Percentiles rank a stretch among this genome's conserved stretches.
phyloP scores from a whole-genome alignment of 1,140 invertebrate genomes.

The Homarus americanus region DNA sequence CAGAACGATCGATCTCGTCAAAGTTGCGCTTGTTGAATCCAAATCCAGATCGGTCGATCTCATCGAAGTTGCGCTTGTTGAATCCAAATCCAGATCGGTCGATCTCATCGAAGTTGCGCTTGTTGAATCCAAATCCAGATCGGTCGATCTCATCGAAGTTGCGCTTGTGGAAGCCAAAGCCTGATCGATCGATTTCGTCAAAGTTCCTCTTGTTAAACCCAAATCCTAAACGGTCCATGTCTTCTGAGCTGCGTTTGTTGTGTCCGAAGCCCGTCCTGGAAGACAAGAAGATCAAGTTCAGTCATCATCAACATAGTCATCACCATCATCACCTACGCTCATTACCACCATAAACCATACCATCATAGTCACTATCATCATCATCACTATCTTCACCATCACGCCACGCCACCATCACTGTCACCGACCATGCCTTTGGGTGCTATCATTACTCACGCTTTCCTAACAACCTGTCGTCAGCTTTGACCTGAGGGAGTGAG shows the following conservation, averaged over 20 bases:
- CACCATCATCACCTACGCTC: background rate
- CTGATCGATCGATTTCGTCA: slow-evolving; percentile 81
- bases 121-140: slow-evolving; percentile 79
- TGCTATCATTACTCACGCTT: background rate
- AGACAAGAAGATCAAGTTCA: background rate
- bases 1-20: slow-evolving; percentile 80
- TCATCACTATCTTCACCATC: background rate
- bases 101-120: slow-evolving; percentile 83
- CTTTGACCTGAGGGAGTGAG: too few relatives aligned
- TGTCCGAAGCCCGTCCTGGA: slow-evolving; percentile 76
- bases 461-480: background rate
- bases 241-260: slow-evolving; percentile 82
- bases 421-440: background rate
- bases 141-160: slow-evolving; percentile 84
- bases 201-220: slow-evolving; percentile 81
- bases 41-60: slow-evolving; percentile 81
- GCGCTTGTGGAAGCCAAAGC: slow-evolving; percentile 79
- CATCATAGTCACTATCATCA: too few relatives aligned
- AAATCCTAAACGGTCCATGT: slow-evolving; percentile 82
- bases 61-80: slow-evolving; percentile 82
- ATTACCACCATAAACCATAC: background rate
- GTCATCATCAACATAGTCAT: background rate
- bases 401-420: background rate
- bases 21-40: slow-evolving; percentile 78
- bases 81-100: slow-evolving; percentile 80